phyloP scores from a whole-genome alignment of 2,888 invertebrate species.

The Noctua janthina region DNA sequence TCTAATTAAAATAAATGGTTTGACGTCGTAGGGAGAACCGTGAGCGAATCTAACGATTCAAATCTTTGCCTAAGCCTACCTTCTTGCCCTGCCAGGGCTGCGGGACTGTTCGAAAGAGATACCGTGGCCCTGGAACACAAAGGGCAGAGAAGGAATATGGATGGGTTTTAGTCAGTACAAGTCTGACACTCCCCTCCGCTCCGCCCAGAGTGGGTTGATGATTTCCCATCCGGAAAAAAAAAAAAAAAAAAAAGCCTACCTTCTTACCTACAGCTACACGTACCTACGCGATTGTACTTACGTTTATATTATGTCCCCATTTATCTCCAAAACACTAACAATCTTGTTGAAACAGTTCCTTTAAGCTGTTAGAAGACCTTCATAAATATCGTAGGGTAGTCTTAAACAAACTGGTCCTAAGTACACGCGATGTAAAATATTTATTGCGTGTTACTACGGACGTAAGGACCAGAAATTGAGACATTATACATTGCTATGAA shows the following conservation, averaged over 20 bases:
- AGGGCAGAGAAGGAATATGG: too few relatives aligned
- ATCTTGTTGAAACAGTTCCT: conserved; percentile 50
- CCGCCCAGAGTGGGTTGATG: too few relatives aligned
- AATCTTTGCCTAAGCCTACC: conserved; percentile 9
- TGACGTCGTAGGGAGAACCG: not conserved
- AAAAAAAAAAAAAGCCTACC: too few relatives aligned
- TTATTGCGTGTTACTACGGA: conserved; percentile 27
- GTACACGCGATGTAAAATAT: conserved; percentile 41
- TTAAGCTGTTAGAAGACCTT: conserved; percentile 56
- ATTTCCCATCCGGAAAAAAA: too few relatives aligned
- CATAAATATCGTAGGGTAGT: conserved; percentile 54
- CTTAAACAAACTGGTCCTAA: conserved; percentile 50
- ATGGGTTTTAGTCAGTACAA: too few relatives aligned
- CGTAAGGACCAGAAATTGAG: conserved; percentile 28
- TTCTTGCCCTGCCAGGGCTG: too few relatives aligned
- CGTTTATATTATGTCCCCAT: conserved; percentile 32
- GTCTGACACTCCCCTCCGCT: too few relatives aligned
- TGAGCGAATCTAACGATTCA: not conserved
- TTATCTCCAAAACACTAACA: conserved; percentile 57
- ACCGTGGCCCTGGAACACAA: too few relatives aligned
- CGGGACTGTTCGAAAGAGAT: too few relatives aligned
- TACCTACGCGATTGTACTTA: conserved; percentile 7
- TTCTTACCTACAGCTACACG: not conserved
- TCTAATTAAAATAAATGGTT: not conserved
- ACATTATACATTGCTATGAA: not conserved